A percentile compares a stretch with the other conserved stretches of the same genome.
Evolutionary conservation across 1,140 invertebrate genomes (phyloP).

Genomic region (Lordiphosa stackelbergi): DNA sequence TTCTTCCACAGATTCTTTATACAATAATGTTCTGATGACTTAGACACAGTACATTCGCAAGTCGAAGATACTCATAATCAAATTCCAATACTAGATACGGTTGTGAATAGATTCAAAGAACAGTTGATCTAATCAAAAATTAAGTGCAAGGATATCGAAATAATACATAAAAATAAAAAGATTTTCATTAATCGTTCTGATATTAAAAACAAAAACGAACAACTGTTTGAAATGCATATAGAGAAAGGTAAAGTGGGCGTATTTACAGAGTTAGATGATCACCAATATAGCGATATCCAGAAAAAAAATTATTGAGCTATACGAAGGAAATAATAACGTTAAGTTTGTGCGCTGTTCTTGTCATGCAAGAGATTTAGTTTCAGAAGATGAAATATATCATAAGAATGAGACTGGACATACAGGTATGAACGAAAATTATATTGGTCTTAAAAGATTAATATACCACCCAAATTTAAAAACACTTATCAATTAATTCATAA

Average conservation of each 20-base stretch:
- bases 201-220: background rate
- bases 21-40: background rate
- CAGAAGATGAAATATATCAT: no score
- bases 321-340: no score
- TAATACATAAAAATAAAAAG: background rate
- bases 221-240: background rate
- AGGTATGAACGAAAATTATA: no score
- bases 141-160: constrained; percentile 13
- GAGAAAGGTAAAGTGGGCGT: background rate
- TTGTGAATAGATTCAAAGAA: constrained; percentile 21
- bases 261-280: no score
- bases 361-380: no score
- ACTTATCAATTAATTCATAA: no score
- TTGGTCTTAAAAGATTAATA: no score
- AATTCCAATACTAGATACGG: constrained; percentile 15
- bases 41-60: constrained; percentile 1
- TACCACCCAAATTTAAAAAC: no score
- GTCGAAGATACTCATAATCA: constrained; percentile 19
- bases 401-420: no score
- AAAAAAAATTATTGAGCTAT: no score
- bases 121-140: constrained; percentile 14
- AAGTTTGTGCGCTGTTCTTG: no score
- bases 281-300: no score
- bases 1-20: background rate
- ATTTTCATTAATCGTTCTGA: background rate